Evolutionary conservation across 2,113 vertebrate species (phyloP), one percentile per base, ranked within the genome.

Genomic region (Cyanoramphus novaezelandiae): DNA sequence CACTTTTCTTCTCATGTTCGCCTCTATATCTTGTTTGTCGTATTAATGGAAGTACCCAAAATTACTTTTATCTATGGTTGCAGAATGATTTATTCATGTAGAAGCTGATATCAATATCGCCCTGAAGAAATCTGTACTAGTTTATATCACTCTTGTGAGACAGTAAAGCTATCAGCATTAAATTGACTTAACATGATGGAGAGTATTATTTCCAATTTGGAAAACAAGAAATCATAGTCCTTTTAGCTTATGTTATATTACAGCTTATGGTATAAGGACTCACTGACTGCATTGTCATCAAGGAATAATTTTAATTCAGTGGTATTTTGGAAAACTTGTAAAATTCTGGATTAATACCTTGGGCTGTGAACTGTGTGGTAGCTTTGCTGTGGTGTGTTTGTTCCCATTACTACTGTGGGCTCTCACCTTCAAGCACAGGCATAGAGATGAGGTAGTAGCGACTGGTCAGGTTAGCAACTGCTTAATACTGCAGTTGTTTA

Each of bases 361-460:
- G 47, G 25, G 14, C 52, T 88, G n/a, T 67, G 52, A 78, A 5
- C 44, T 65, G 35, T 15, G 7, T 19, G 16, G 27, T 57, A 17
- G 46, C 43, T 68, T 92, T 91, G 47, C 64, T 72, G n/a, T 68
- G 27, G 37, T 55, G 11, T 0, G 0, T 87, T 65, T 72, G 24
- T 27, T 62, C 29, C 37, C 0, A 0, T 80, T 53, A 21, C 37
- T 49, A 0, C 43, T 41, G 47, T 21, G 63, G 29, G 4, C 44
- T 60, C 2, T 75, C 39, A 29, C 6, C 52, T 63, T 29, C 8
- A 39, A 74, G 89, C n/a, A 17, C 17, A 49, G 62, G 3, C 0
- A 0, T 1, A 10, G 62, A 57, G 57, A n/a, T 46, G 2, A 4
- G 31, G 62, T 67, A 37, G 75, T 27, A 72, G 43, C 11, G n/a